Base-by-base conservation (phyloP, 1,140 invertebrate genomes). In the Drosophila repletoides region DNA sequence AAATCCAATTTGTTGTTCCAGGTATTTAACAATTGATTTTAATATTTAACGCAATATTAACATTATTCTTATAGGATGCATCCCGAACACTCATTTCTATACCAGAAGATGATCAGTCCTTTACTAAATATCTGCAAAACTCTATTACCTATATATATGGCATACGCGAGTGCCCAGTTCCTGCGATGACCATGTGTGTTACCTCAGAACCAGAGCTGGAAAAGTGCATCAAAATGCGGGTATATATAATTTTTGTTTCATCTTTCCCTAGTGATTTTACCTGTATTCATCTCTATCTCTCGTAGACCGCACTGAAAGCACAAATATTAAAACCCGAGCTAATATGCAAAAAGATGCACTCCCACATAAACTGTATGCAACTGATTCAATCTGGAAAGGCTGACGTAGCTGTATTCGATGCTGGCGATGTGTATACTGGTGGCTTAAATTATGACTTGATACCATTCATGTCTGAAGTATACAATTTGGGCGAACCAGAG, bases 171-270 rank as follows among this genome's bases (percentile, higher is more conserved):
- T 98, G 97, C 90, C 95, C 96, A 0, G 94, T 98, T 3, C 92
- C 93, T 22, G 91, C 92, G 14, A 96, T 97, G 91, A 95, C 93
- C 0, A 80, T 98, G 3, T 99, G 98, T 90, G 95, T 99, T 4
- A 97, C 97, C 1, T 98, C 97, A 0, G 94, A 96, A 40, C 92
- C 94, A 0, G 98, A 99, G 91, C 93, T 96, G 90, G 94, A 95
- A 19, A 99, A 99, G 91, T 99, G 98, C 90, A 91, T 96, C 24
- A 96, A 96, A 90, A 99, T 99, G 98, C 96, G 94, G 92, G 96
- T 98, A 91, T 15, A 1, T 0, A 2, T n/a, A 33, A 4, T 10
- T 55, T 9, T 22, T 9, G 5, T 0, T 19, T 43, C 0, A 9
- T 2, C 12, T 5, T 28, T 7, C 0, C 6, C n/a, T 0, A 1